phyloP scores from a whole-genome alignment of 2,888 invertebrate species.

The Nymphalis c-album region DNA sequence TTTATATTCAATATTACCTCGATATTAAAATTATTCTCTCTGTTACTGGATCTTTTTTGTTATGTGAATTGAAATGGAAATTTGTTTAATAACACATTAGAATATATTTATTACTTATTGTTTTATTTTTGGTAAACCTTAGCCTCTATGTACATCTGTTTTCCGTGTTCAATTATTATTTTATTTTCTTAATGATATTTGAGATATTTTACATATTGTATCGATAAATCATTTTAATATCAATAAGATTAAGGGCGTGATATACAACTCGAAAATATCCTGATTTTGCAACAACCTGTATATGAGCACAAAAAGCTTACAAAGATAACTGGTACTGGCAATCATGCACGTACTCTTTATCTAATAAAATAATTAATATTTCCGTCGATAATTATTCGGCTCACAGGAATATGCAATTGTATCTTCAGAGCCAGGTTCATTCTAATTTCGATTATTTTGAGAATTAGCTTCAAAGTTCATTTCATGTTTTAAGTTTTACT shows the following conservation, averaged over 20 bases:
- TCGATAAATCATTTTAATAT: no score
- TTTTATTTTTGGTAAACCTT: neutral
- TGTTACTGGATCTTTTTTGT: no score
- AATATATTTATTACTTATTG: no score
- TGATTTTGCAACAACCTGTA: constrained; percentile 41
- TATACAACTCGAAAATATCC: neutral
- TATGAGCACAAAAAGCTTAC: constrained; percentile 30
- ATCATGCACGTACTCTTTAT: constrained; percentile 62
- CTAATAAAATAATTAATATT: constrained; percentile 40
- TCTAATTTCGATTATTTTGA: no score
- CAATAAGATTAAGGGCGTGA: no score
- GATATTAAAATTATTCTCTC: no score
- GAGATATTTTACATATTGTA: neutral
- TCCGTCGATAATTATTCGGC: constrained; percentile 33
- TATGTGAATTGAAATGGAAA: no score
- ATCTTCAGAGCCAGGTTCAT: neutral
- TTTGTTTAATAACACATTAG: no score
- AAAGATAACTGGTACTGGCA: constrained; percentile 47
- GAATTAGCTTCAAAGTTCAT: no score
- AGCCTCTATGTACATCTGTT: neutral
- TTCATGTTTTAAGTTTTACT: no score
- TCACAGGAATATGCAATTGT: neutral
- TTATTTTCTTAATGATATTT: neutral
- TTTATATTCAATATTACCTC: no score
- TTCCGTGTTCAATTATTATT: no score